Evolutionary conservation across 2,113 vertebrate species (phyloP).

Genomic region (Emydocephalus ijimae): DNA sequence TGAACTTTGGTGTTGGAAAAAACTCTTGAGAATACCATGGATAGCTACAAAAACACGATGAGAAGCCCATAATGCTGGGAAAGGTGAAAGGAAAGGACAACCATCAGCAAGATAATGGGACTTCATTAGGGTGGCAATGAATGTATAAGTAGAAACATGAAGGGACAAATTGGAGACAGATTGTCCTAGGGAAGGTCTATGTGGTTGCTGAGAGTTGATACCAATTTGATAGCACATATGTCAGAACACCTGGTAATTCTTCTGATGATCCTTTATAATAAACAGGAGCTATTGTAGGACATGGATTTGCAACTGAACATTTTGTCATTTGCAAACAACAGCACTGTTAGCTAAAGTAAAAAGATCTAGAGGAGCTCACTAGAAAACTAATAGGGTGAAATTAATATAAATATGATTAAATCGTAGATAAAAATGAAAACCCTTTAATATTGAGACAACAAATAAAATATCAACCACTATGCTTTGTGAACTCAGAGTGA

Average conservation of each 20-base stretch:
- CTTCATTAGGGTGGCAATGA: neutral
- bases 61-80: neutral
- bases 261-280: neutral
- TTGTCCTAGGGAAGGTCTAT: neutral
- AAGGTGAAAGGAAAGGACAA: neutral
- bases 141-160: neutral
- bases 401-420: neutral
- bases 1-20: neutral
- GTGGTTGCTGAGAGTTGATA: neutral
- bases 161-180: neutral
- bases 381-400: neutral
- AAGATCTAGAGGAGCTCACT: neutral
- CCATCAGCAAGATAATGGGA: neutral
- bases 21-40: neutral
- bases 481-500: neutral
- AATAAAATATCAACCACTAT: neutral
- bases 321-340: neutral
- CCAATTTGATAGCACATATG: neutral
- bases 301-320: neutral
- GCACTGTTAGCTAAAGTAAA: neutral
- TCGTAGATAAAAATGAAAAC: neutral
- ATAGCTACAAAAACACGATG: neutral
- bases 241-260: neutral
- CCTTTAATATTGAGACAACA: neutral
- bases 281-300: neutral